These are phyloP conservation scores for Microctonus aethiopoides DNA, from an alignment of 2,888 invertebrate genomes.

Conservation along the genomic window DNA sequence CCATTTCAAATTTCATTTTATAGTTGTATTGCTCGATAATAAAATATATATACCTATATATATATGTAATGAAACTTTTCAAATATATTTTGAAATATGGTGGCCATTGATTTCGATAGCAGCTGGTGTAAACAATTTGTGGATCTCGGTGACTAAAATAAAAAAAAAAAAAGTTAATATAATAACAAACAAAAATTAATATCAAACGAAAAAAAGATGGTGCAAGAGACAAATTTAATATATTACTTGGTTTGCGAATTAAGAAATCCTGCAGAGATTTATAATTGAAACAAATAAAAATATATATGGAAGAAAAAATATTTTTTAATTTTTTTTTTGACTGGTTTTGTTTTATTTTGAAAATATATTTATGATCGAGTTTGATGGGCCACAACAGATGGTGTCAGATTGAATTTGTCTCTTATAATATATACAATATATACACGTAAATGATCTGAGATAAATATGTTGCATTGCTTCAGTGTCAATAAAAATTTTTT, in stretches of 20 bases:
- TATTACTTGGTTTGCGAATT: neutral
- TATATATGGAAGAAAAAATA: neutral
- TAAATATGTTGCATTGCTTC: neutral
- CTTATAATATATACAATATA: neutral
- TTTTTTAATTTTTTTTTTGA: too few relatives aligned
- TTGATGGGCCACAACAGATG: neutral
- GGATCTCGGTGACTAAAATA: neutral
- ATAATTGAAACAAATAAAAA: neutral
- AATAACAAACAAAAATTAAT: neutral
- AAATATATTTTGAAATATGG: constrained; percentile 18
- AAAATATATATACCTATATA: neutral
- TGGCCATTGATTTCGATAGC: constrained; percentile 6
- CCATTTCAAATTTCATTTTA: neutral
- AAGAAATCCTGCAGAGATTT: neutral
- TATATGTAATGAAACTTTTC: constrained; percentile 20
- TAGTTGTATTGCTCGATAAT: constrained; percentile 8
- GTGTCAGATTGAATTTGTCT: neutral
- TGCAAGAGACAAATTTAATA: neutral
- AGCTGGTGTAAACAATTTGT: constrained; percentile 5
- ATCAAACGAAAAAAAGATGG: neutral
- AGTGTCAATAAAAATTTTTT: too few relatives aligned
- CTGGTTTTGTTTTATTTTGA: too few relatives aligned
- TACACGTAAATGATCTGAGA: neutral
- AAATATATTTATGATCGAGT: too few relatives aligned
- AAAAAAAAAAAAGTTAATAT: too few relatives aligned